These are phyloP conservation scores for Rhopalosiphum nymphaeae DNA, from an alignment of 2,888 invertebrate genomes.

Conservation along the genomic window DNA sequence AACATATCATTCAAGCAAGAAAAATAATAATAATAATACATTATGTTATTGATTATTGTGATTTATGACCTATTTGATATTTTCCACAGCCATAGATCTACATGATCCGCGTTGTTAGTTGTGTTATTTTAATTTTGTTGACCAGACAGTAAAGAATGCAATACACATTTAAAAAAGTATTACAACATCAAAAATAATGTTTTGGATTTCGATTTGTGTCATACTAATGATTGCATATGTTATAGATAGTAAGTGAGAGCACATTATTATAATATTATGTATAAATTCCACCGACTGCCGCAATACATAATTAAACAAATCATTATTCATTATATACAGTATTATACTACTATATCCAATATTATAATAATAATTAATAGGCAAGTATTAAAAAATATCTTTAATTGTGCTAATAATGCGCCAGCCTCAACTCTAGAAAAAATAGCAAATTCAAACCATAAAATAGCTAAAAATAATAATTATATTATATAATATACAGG, in stretches of 20 bases:
- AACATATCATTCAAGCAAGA: no score
- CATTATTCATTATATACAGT: not conserved
- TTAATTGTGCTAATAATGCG: no score
- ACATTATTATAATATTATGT: not conserved
- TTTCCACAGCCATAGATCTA: not conserved
- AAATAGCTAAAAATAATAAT: no score
- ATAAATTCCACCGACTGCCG: not conserved
- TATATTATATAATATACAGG: no score
- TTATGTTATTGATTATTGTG: not conserved
- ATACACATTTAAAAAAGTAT: not conserved
- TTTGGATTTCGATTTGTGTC: not conserved
- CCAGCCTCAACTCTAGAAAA: no score
- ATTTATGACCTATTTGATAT: not conserved
- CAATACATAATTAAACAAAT: not conserved
- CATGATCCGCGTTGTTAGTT: not conserved
- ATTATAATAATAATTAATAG: no score
- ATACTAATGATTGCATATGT: not conserved
- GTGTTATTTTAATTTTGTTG: not conserved
- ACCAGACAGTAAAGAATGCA: not conserved
- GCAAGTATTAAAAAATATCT: no score
- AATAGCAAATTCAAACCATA: no score
- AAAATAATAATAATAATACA: not conserved
- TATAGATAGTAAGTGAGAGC: constrained; percentile 23
- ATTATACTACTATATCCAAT: no score
- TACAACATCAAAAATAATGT: not conserved